Evolutionary conservation across 2,113 vertebrate species (phyloP).

Genomic region (Tichodroma muraria): DNA sequence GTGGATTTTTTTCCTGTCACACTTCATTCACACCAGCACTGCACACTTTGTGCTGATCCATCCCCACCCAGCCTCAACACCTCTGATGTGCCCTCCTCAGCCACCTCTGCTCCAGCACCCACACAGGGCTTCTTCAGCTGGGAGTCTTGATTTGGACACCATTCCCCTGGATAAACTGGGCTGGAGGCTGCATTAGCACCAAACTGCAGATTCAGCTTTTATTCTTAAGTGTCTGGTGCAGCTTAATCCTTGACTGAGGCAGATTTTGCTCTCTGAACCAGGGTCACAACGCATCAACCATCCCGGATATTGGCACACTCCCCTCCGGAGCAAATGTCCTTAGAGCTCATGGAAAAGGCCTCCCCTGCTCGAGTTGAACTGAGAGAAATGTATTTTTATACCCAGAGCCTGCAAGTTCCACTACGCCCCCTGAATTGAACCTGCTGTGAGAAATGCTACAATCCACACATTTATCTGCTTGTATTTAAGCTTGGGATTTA

Average conservation of each 20-base stretch:
- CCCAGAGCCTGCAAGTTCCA: background rate
- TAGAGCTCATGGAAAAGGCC: background rate
- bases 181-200: background rate
- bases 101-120: background rate
- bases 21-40: background rate
- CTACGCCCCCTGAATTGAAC: conserved; percentile 56
- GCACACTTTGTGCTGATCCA: fast-evolving
- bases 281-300: background rate
- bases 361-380: background rate
- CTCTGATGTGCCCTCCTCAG: fast-evolving
- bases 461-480: conserved; percentile 20
- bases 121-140: fast-evolving
- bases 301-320: fast-evolving
- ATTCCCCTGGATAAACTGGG: background rate
- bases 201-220: background rate
- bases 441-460: conserved; percentile 19
- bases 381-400: conserved; percentile 36
- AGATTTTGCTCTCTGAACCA: background rate
- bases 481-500: conserved; percentile 1
- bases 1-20: background rate
- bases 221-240: background rate
- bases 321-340: background rate
- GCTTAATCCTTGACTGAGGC: background rate
- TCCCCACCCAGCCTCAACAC: fast-evolving
- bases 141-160: fast-evolving